Evolutionary conservation across 2,888 invertebrate species (phyloP).

Genomic region (Orchestes rusci): DNA sequence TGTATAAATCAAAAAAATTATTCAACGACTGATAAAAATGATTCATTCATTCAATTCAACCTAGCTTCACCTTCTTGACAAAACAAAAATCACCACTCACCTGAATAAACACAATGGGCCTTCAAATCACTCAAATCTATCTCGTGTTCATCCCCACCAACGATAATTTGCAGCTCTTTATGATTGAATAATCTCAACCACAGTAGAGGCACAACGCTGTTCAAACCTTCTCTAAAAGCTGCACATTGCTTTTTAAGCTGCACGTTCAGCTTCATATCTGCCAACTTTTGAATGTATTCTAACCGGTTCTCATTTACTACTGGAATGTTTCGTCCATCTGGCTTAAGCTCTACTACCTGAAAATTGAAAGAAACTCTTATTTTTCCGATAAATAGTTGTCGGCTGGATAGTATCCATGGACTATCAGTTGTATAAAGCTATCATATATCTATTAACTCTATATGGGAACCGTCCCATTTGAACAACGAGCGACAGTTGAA

Average conservation of each 20-base stretch:
- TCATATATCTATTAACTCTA: too few species aligned
- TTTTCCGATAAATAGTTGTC: neutral
- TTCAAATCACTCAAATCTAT: constrained; percentile 88
- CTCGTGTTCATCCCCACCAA: constrained; percentile 91
- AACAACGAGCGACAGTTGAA: too few species aligned
- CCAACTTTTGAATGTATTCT: constrained; percentile 94
- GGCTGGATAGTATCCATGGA: too few species aligned
- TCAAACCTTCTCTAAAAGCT: constrained; percentile 84
- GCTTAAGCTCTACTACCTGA: constrained; percentile 81
- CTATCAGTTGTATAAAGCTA: too few species aligned
- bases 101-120: constrained; percentile 81
- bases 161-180: constrained; percentile 91
- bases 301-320: constrained; percentile 90
- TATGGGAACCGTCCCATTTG: too few species aligned
- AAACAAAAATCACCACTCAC: constrained; percentile 40
- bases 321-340: constrained; percentile 80
- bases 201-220: constrained; percentile 82
- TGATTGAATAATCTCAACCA: constrained; percentile 95
- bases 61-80: constrained; percentile 3
- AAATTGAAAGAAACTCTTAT: too few species aligned
- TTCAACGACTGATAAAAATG: too few species aligned
- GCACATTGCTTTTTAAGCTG: constrained; percentile 81
- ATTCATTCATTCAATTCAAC: neutral
- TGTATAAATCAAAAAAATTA: too few species aligned
- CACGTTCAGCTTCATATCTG: constrained; percentile 90